Conservation (phyloP, 2,113 vertebrate species). For the Ceyx margarethae region DNA sequence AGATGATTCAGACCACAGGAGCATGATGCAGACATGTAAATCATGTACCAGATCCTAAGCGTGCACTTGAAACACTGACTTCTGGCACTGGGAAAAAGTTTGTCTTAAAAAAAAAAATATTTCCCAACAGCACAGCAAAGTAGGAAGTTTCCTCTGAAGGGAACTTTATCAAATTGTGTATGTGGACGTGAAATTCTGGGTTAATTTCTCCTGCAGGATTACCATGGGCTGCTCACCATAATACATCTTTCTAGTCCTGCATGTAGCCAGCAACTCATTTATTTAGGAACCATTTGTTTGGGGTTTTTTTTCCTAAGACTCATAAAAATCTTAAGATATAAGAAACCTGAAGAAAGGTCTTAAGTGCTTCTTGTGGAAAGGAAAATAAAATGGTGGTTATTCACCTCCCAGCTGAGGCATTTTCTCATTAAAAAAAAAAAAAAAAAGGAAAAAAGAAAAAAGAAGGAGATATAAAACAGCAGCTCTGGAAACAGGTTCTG, state of each 20-base stretch:
- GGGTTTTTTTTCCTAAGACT: not conserved
- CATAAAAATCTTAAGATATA: not conserved
- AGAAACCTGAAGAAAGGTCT: not conserved
- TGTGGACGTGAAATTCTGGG: not conserved
- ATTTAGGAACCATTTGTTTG: not conserved
- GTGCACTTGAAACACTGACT: not conserved
- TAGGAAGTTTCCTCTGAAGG: not conserved
- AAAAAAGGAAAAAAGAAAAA: not conserved
- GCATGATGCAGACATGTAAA: not conserved
- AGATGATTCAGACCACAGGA: not conserved
- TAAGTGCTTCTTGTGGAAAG: not conserved
- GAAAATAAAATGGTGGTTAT: conserved; percentile 7
- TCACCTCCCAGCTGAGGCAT: not conserved
- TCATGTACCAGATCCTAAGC: not conserved
- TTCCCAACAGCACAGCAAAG: not conserved
- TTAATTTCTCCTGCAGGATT: not conserved
- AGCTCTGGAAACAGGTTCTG: conserved; percentile 10
- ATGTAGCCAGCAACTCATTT: not conserved
- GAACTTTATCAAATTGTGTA: not conserved
- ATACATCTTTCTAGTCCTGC: not conserved
- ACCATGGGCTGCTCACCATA: not conserved
- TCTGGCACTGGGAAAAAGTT: not conserved
- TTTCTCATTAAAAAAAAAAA: not conserved
- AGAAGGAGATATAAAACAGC: not conserved
- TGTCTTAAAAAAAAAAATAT: not conserved